Evolutionary conservation across 2,888 invertebrate genomes (phyloP), one percentile per base, ranked within the genome.

Genomic region (Bellardia bayeri): DNA sequence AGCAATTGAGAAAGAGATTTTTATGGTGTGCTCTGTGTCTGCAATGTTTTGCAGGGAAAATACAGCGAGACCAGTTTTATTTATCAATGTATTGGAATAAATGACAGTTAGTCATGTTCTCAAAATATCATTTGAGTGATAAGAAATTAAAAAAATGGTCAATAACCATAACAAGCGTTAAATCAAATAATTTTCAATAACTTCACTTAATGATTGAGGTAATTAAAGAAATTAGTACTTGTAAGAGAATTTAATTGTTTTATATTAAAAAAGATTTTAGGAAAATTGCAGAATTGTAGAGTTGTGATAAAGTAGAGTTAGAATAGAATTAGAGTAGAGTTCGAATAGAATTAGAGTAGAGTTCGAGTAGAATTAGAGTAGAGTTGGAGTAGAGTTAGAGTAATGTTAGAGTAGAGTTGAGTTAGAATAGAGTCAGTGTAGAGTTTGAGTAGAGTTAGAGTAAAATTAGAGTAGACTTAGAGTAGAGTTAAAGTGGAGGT

Each of bases 41-140:
- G 75, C 37, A 71, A 56, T 64, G 23, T 56, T 16, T 45, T 49
- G 0, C 14, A 23, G 45, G 51, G 5, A 56, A 56, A 56, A 56
- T 16, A 23, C 8, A 56, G 3, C 4, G 2, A 45, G 3, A 45
- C 11, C 5, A 23, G 33, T 76, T 30, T 6, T 49, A 58, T 64
- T 68, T 51, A 45, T 82, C 51, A 72, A 72, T 68, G 74, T 74
- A 80, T 83, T 80, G 64, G 63, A 82, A 74, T 61, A 75, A 79
- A 75, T 86, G 69, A 54, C 79, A 82, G 63, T 83, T 86, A 79
- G 82, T 82, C 58, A 56, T 56, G 30, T 69, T 86, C 79, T 69
- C 40, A 56, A 79, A 69, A 56, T 78, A 64, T 82, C 42, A 61
- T 13, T 54, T 2, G n/a, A 61, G 42, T 72, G 40, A 66, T 51